phyloP scores from a whole-genome alignment of 1,140 invertebrate genomes.

The Bombus confusus region DNA sequence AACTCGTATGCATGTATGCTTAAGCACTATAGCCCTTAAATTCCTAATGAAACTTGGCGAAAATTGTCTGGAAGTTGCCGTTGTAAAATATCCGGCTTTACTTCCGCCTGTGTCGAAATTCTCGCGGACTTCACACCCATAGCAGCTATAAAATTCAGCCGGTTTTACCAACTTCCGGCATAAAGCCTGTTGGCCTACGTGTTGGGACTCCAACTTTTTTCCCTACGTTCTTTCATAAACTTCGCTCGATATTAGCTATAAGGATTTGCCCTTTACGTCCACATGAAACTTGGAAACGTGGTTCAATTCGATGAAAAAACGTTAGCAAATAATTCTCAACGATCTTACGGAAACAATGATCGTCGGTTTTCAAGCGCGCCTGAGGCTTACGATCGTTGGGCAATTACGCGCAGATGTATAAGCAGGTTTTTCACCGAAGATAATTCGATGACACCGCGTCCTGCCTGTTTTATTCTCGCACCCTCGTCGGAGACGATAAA shows the following conservation, averaged over 20 bases:
- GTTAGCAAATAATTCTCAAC: neutral
- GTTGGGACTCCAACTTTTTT: constrained; percentile 11
- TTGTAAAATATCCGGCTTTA: constrained; percentile 46
- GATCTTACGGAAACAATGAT: neutral
- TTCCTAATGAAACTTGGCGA: constrained; percentile 27
- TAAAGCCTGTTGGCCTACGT: constrained; percentile 34
- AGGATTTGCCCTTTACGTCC: neutral
- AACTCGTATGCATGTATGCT: neutral
- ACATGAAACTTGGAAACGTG: neutral
- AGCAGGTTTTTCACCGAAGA: constrained; percentile 2
- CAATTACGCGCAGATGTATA: constrained; percentile 46
- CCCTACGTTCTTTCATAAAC: neutral
- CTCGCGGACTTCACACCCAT: constrained; percentile 4
- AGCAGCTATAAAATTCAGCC: constrained; percentile 46
- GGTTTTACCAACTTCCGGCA: constrained; percentile 39
- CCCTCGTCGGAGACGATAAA: constrained; percentile 38
- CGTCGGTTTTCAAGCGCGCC: constrained; percentile 22
- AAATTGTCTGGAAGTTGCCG: constrained; percentile 34
- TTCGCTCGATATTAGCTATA: neutral
- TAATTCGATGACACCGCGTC: constrained; percentile 40
- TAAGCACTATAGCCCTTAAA: constrained; percentile 26
- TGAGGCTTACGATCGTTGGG: constrained; percentile 22
- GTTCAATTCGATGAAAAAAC: neutral
- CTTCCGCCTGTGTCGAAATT: constrained; percentile 43
- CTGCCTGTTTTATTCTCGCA: neutral